phyloP scores from a whole-genome alignment of 2,113 vertebrate genomes.

The Chloropsis cyanopogon region DNA sequence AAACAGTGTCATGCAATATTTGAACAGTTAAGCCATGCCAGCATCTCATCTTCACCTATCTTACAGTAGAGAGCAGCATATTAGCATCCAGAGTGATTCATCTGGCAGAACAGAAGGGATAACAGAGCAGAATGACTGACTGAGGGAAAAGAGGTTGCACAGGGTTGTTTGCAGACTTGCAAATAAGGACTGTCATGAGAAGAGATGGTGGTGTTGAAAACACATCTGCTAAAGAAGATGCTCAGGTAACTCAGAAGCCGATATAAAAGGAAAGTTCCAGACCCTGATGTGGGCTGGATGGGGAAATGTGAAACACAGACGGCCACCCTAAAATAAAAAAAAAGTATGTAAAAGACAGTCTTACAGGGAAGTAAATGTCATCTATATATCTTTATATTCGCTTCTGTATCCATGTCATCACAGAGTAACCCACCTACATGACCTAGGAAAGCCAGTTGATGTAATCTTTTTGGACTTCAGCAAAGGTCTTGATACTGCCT shows the following conservation, averaged over 20 bases:
- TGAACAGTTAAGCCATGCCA: background rate
- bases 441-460: background rate
- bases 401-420: background rate
- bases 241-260: rapidly evolving
- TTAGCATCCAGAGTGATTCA: background rate
- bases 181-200: background rate
- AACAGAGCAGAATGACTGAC: background rate
- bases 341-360: background rate
- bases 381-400: background rate
- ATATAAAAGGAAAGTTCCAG: background rate
- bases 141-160: background rate
- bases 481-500: background rate
- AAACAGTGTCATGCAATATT: background rate
- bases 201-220: background rate
- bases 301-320: background rate
- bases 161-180: background rate
- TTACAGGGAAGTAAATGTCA: background rate
- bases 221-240: background rate
- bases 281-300: background rate
- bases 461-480: background rate
- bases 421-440: rapidly evolving
- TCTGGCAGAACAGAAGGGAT: constrained; percentile 12
- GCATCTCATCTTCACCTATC: background rate
- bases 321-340: background rate
- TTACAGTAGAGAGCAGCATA: background rate